Evolutionary conservation across 1,140 invertebrate species (phyloP), one percentile per base, ranked within the genome.

Genomic region (Drosophila orena): DNA sequence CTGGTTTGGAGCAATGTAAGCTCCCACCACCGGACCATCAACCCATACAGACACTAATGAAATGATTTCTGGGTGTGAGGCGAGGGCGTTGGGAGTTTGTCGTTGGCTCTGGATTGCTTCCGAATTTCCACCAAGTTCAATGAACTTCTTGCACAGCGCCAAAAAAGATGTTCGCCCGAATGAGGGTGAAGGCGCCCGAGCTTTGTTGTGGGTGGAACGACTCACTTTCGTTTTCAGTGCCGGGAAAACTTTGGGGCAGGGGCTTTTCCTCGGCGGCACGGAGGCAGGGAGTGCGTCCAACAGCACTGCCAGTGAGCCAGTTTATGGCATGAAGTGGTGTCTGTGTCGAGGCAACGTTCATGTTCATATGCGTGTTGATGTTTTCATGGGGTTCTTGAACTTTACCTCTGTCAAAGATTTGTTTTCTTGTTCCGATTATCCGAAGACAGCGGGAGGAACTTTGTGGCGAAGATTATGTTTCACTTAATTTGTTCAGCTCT

Each of bases 381-480:
- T 47, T 77, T 86, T 88, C 83, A 86, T 78, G 78, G 78, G 81
- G 83, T 81, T 86, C 81, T 81, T 86, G 81, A 85, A 85, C 81
- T 85, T 81, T 81, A 56, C 47, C 56, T 52, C 50, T 44, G 11
- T 46, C 40, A 58, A 60, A 69, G 68, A 77, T 73, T 80, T 80
- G 61, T 74, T 80, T 73, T 73, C 59, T 54, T 65, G 52, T 60
- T 58, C 42, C 17, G 65, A 44, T 55, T 56, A 60, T 14, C 12
- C n/a, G 43, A 62, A 65, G 27, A 49, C 50, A 55, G 37, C 43
- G 42, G 15, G 7, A 47, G 24, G 37, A 50, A 59, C 53, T 73
- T 70, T 64, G 12, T 35, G 24, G 22, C 47, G 1, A 56, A 57
- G 65, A 78, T 83, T 66, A 57, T 58, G 57, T 84, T 79, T 61